Evolutionary conservation across 2,888 invertebrate species (phyloP), one percentile per base, ranked within the genome.

Genomic region (Seladonia tumulorum): DNA sequence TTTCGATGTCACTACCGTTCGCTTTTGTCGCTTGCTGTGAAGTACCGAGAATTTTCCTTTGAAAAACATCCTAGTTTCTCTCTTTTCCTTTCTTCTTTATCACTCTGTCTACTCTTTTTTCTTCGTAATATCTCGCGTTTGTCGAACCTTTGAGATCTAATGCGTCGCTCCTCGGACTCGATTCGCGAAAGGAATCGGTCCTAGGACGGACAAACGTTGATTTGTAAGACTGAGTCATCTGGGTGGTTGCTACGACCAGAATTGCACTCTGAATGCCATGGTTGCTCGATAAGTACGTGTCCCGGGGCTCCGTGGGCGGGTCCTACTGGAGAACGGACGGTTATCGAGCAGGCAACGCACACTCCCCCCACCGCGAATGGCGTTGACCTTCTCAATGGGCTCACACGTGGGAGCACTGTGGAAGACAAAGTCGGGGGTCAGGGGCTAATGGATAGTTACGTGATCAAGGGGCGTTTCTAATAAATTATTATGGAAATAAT

Each of bases 1-100:
- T 85, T 85, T 81, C 81, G 73, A 85, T 85, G 85, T 80, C 85
- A 85, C 68, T 74, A 57, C 22, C 77, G 76, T 47, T 85, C 80
- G 63, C 73, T 80, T 74, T 60, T 76, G 66, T 70, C 42, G 72
- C 47, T 60, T 8, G 60, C 49, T 60, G 25, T 60, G 25, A 83
- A 84, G 84, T 74, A 83, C 14, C 39, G 39, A 22, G 66, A 8
- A 18, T 66, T 66, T 66, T 66, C 76, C 76, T 83, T 72, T 76
- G 42, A 66, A 71, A 68, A 39, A 82, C 42, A 53, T 25, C 49
- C n/a, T 16, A 14, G 25, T 49, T 16, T 35, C 42, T 35, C 42
- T 60, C n/a, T 29, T 35, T 4, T 35, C 66, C 29, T 8, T 35
- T 66, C 66, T 18, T 14, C 66, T 22, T 35, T 18, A 0, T 35